These are phyloP conservation scores for Halocynthia aurantium DNA, from an alignment of 23 tunicate genomes.

Conservation along the genomic window DNA sequence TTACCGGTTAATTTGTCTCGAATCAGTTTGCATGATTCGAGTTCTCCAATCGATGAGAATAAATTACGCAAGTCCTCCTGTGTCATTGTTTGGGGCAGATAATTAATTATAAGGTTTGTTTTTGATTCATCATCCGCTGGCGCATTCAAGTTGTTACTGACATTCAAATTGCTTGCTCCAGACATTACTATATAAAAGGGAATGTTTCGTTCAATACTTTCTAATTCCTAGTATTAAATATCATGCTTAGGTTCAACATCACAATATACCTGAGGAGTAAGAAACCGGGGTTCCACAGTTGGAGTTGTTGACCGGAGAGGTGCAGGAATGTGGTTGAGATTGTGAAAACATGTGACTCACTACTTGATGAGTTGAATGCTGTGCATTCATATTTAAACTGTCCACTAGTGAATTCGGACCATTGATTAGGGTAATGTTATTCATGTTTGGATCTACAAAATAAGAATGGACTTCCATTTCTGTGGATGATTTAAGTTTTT, in stretches of 20 bases:
- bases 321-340: conserved; percentile 22
- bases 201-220: neutral
- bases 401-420: conserved; percentile 46
- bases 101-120: conserved; percentile 90
- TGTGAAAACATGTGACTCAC: conserved; percentile 31
- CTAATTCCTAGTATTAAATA: neutral
- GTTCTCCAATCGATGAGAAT: conserved; percentile 88
- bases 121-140: conserved; percentile 79
- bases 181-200: conserved; percentile 12
- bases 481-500: no score
- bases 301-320: conserved; percentile 11
- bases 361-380: conserved; percentile 35
- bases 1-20: conserved; percentile 83
- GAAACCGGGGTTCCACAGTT: conserved; percentile 6
- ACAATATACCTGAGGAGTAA: neutral
- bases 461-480: neutral
- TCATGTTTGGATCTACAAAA: conserved; percentile 15
- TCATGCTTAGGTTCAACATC: neutral
- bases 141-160: conserved; percentile 36
- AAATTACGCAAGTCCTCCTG: conserved; percentile 85
- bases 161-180: conserved; percentile 28
- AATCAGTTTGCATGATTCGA: conserved; percentile 92
- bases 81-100: conserved; percentile 95
- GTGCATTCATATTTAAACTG: conserved; percentile 36
- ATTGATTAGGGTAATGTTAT: conserved; percentile 35